Percentiles rank a stretch among this genome's conserved stretches.
Conservation (phyloP, 2,888 invertebrate species). For the Pyrrhosoma nymphula region DNA sequence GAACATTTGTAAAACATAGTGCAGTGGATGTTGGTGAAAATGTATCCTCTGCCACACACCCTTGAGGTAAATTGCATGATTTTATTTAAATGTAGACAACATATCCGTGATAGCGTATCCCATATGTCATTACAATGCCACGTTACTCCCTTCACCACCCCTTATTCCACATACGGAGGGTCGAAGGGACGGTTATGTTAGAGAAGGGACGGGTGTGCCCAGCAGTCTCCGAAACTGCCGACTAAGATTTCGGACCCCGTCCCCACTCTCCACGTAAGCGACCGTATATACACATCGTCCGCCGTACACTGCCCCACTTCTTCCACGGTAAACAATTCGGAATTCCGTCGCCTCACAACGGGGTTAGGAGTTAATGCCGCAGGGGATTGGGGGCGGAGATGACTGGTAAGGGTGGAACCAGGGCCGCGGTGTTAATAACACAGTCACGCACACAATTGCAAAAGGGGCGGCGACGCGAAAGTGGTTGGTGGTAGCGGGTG, state of each 20-base stretch:
- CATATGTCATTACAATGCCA: background rate
- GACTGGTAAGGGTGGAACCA: no score
- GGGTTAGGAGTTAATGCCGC: background rate
- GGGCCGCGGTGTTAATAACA: background rate
- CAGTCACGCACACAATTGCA: background rate
- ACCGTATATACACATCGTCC: background rate
- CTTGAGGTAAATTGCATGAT: no score
- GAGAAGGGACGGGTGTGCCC: background rate
- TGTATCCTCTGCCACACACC: no score
- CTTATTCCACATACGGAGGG: background rate
- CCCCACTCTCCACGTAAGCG: background rate
- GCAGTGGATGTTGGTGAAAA: no score
- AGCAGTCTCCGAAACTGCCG: background rate
- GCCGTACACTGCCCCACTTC: background rate
- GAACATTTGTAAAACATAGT: no score
- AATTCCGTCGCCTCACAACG: background rate
- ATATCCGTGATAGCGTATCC: background rate
- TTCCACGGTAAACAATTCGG: background rate
- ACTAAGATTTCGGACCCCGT: background rate
- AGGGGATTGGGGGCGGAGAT: background rate
- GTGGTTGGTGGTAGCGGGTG: background rate
- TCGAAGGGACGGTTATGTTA: background rate
- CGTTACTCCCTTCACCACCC: background rate
- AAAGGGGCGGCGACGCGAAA: background rate
- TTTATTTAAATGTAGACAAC: background rate